Percentiles rank a stretch among this genome's conserved stretches.
These are phyloP conservation scores for Fregetta grallaria DNA, from an alignment of 2,113 vertebrate genomes.

Conservation along the genomic window DNA sequence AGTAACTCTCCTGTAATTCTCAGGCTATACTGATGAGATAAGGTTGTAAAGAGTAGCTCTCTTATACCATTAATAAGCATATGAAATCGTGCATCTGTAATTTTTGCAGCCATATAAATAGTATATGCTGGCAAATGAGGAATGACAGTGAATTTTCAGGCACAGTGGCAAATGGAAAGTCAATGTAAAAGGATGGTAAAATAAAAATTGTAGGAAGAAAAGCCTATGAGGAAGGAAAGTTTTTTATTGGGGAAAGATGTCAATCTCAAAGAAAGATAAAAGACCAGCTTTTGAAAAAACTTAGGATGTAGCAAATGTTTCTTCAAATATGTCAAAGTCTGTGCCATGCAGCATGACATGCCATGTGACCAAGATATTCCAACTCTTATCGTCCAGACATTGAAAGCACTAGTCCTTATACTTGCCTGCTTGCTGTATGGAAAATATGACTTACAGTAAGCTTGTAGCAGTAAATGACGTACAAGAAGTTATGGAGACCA, in stretches of 20 bases:
- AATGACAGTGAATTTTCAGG: background rate
- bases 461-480: background rate
- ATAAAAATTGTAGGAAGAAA: background rate
- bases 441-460: background rate
- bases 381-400: background rate
- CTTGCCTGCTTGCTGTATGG: background rate
- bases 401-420: background rate
- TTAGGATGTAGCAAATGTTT: background rate
- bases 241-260: background rate
- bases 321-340: background rate
- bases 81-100: background rate
- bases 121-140: background rate
- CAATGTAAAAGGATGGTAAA: background rate
- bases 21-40: background rate
- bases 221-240: background rate
- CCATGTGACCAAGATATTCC: background rate
- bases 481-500: background rate
- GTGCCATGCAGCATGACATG: background rate
- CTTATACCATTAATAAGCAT: background rate
- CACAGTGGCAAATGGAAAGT: fast-evolving
- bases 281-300: background rate
- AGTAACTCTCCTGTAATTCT: background rate
- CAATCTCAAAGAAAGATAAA: background rate
- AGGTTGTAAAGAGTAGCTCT: background rate
- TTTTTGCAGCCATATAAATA: background rate